Evolutionary conservation across 2,888 invertebrate genomes (phyloP).

Genomic region (Pachydiplax longipennis): DNA sequence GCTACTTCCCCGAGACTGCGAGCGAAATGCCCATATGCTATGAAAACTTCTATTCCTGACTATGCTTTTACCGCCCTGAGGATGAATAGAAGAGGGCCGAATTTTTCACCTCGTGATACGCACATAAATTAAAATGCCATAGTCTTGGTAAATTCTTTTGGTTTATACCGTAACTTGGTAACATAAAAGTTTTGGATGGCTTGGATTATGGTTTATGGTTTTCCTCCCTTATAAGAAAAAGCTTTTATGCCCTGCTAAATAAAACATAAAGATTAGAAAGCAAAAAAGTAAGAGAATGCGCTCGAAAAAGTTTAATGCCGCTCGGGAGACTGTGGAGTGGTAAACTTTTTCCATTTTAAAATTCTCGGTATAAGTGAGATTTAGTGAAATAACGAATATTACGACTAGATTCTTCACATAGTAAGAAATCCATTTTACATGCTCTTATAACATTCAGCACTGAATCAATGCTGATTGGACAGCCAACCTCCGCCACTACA

Average conservation of each 20-base stretch:
- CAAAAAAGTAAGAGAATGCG: neutral
- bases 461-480: no score
- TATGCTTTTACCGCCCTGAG: neutral
- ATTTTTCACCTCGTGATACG: neutral
- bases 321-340: no score
- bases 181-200: neutral
- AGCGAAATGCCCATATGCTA: neutral
- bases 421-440: no score
- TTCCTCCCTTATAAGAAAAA: neutral
- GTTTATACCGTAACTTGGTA: neutral
- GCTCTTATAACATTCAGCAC: no score
- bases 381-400: no score
- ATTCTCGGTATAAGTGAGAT: no score
- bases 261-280: neutral
- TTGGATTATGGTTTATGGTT: neutral
- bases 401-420: no score
- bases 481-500: no score
- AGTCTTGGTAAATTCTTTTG: neutral
- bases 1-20: neutral
- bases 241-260: neutral
- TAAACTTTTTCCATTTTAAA: no score
- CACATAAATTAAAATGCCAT: neutral
- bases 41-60: neutral
- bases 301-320: no score
- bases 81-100: neutral